These are phyloP conservation scores for Acinonyx jubatus DNA, from an alignment of 2,113 vertebrate genomes.

Conservation along the genomic window DNA sequence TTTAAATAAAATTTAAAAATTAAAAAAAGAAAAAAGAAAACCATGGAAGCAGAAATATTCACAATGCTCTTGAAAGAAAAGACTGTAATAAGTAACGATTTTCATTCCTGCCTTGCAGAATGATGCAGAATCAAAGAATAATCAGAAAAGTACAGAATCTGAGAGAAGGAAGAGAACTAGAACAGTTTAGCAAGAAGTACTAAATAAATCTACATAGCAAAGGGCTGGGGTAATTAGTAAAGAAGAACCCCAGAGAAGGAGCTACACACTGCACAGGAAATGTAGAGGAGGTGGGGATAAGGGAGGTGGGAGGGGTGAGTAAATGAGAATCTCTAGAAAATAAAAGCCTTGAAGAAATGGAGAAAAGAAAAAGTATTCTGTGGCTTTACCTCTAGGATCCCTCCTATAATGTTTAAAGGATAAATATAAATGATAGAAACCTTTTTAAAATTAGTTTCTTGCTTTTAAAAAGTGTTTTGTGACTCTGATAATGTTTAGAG, in stretches of 20 bases:
- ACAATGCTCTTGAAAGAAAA: neutral
- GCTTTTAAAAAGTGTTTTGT: neutral
- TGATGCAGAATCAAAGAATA: neutral
- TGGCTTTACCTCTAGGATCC: neutral
- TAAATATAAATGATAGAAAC: neutral
- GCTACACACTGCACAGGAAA: fast-evolving
- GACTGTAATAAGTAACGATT: neutral
- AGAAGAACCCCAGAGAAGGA: neutral
- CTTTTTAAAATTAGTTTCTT: neutral
- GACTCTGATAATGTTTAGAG: neutral
- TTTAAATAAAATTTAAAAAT: no score
- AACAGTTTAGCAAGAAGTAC: neutral
- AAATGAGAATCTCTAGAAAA: neutral
- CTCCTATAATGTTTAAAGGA: neutral
- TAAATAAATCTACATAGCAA: neutral
- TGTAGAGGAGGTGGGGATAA: neutral
- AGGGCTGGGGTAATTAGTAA: neutral
- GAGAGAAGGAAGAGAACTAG: neutral
- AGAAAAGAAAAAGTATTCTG: neutral
- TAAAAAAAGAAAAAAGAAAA: neutral
- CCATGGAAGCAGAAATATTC: neutral
- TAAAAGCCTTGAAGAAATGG: neutral
- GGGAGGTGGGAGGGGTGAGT: fast-evolving
- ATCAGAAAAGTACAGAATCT: neutral
- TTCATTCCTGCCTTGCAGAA: neutral